Evolutionary conservation across 2,113 vertebrate species (phyloP), one percentile per base, ranked within the genome.

Genomic region (Psephotus haematonotus): DNA sequence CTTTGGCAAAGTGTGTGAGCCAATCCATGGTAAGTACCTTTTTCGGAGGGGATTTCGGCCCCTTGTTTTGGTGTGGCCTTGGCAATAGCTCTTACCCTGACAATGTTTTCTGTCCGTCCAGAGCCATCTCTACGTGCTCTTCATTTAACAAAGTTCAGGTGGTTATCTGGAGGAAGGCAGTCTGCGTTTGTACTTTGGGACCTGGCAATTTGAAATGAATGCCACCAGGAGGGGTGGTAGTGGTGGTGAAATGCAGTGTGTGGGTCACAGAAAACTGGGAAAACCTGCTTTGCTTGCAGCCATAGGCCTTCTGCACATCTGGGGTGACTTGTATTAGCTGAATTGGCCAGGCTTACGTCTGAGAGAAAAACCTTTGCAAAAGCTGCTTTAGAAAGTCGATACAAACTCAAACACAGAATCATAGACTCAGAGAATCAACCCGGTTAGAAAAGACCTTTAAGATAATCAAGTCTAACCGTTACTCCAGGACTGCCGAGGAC

Each of bases 61-160:
- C 15, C 25, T 71, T 63, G 14, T 28, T 82, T 75, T 1, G 0
- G 17, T 0, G 0, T 31, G 37, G n/a, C 37, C 50, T 71, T 75
- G 71, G 47, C 25, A 55, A 53, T n/a, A 23, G 2, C 29, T 77
- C 29, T 55, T 55, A 55, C 3, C 4, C 14, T 17, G 59, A 4
- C 31, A 37, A 39, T 27, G 13, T 31, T 69, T 88, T 77, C 29
- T 65, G 27, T 52, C 47, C 14, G 4, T 27, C 28, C 47, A 60
- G 75, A 70, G 44, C 24, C 35, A 35, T 41, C 6, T 49, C 14
- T 17, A 17, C 15, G 55, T 4, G 23, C 25, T 46, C 24, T 27
- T 49, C 1, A 0, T 76, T 44, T 25, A 47, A 23, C 15, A 39
- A 20, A 71, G 52, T 44, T 31, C 75, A 33, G 31, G 50, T 27